Evolutionary conservation across 2,113 vertebrate genomes (phyloP).

Genomic region (Baryphthengus martii): DNA sequence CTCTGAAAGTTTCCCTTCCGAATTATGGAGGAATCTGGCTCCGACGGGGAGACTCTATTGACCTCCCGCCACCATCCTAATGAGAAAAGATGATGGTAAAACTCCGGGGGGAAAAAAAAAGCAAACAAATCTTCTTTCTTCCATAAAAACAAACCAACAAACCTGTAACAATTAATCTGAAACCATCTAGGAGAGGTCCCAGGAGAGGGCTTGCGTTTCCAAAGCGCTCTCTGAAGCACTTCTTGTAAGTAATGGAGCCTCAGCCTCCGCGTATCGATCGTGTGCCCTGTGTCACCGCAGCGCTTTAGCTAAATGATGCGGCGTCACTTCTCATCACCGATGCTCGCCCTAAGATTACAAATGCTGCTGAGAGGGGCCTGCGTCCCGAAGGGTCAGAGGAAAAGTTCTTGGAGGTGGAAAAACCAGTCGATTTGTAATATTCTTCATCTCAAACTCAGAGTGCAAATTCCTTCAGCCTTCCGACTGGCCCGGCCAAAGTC

Average conservation of each 20-base stretch:
- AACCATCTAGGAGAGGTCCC: neutral
- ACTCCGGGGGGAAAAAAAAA: neutral
- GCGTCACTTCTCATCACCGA: neutral
- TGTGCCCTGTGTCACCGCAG: neutral
- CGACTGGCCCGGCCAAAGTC: rapidly evolving
- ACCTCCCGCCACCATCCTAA: slow-evolving; percentile 49
- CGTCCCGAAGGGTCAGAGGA: neutral
- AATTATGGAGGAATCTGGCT: neutral
- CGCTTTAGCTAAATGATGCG: neutral
- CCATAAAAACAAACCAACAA: neutral
- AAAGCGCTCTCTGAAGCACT: neutral
- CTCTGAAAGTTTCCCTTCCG: neutral
- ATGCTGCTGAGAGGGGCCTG: neutral
- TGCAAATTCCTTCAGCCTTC: neutral
- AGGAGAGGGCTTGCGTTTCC: neutral
- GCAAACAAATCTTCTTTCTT: slow-evolving; percentile 26
- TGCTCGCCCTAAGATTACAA: neutral
- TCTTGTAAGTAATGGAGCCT: neutral
- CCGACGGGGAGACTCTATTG: neutral
- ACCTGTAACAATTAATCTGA: slow-evolving; percentile 17
- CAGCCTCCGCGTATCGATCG: neutral
- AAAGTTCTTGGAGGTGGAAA: neutral
- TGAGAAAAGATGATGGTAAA: slow-evolving; percentile 46
- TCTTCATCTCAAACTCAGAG: neutral
- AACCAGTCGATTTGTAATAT: rapidly evolving